Conservation (phyloP, 2,797 vertebrate genomes). For the Pantherophis vulpinus region DNA sequence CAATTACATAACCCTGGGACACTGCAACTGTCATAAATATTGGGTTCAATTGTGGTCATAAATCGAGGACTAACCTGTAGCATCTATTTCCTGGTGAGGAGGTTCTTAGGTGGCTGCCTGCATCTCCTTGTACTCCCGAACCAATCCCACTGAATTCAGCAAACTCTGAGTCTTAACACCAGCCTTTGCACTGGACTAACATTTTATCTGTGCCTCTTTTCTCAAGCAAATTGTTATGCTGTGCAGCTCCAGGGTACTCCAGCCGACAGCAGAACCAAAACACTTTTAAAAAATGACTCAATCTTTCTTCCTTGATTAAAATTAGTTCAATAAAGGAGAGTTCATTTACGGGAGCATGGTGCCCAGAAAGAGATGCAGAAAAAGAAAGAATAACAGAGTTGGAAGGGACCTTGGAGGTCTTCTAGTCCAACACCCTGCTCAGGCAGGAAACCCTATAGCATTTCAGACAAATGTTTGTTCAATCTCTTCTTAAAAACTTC, state of each 20-base stretch:
- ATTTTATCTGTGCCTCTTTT: background rate
- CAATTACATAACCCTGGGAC: background rate
- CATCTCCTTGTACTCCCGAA: background rate
- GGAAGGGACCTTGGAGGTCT: no score
- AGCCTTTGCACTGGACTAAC: background rate
- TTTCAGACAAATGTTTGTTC: no score
- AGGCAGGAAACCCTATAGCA: no score
- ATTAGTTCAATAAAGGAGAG: background rate
- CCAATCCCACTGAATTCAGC: background rate
- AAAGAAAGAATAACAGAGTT: background rate
- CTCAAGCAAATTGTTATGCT: background rate
- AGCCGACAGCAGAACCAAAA: background rate
- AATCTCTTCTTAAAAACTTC: no score
- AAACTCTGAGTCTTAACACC: background rate
- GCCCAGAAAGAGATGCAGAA: background rate
- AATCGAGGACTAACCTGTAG: background rate
- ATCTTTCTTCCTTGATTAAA: background rate
- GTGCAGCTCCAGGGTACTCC: background rate
- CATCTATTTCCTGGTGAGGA: background rate
- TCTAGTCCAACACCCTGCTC: no score
- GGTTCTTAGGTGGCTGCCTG: background rate
- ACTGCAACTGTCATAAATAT: background rate
- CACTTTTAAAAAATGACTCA: background rate
- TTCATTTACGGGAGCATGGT: fast-evolving
- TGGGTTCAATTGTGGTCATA: background rate